phyloP scores from a whole-genome alignment of 2,113 vertebrate genomes.

The Leucoraja erinaceus region DNA sequence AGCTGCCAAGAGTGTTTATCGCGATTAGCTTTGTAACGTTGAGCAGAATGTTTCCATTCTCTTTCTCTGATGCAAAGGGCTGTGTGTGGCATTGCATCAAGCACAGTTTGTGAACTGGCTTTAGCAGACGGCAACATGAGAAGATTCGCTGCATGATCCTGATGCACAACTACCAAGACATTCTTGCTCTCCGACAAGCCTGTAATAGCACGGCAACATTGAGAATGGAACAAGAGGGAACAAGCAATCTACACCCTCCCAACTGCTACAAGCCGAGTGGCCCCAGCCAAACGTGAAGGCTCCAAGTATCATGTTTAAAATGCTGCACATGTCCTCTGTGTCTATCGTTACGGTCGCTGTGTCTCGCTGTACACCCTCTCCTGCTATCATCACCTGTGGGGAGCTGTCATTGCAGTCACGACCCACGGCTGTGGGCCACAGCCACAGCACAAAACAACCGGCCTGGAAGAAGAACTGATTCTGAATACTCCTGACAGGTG shows the following conservation, averaged over 20 bases:
- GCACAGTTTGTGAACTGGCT: neutral
- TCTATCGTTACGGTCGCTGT: neutral
- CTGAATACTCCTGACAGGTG: constrained; percentile 22
- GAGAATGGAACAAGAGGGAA: neutral
- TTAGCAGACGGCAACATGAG: neutral
- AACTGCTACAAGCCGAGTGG: neutral
- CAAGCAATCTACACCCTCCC: neutral
- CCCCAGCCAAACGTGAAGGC: neutral
- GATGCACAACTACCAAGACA: neutral
- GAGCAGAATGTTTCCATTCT: neutral
- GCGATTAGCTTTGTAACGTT: too few species aligned
- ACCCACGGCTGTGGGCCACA: too few species aligned
- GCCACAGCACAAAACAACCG: neutral
- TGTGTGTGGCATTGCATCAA: neutral
- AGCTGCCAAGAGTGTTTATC: too few species aligned
- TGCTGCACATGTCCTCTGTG: neutral
- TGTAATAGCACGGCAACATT: neutral
- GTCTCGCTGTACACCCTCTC: neutral
- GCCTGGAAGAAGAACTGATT: neutral
- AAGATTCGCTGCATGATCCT: neutral
- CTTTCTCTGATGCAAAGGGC: neutral
- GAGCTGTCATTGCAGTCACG: neutral
- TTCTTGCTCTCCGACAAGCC: neutral
- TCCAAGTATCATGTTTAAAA: neutral
- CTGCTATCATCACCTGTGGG: neutral